phyloP scores from a whole-genome alignment of 2,797 vertebrate genomes.

The Oryzias dopingdopingensis region DNA sequence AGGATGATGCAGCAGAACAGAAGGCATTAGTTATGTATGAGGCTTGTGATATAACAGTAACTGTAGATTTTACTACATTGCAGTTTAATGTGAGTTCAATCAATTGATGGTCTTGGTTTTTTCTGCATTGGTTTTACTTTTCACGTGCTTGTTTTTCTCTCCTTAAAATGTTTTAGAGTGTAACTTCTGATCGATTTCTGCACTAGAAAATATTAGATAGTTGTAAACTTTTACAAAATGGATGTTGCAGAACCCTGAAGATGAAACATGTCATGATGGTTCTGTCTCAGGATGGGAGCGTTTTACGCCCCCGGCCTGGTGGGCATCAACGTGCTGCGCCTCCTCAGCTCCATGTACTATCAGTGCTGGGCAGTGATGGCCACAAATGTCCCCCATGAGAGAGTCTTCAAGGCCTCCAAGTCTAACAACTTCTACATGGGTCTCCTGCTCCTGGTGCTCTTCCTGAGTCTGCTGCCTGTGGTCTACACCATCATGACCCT shows the following conservation, averaged over 20 bases:
- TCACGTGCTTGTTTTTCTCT: too few relatives aligned
- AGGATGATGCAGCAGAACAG: background rate
- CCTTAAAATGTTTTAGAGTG: too few relatives aligned
- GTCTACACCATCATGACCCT: slow-evolving; percentile 97
- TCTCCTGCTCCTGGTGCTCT: slow-evolving; percentile 92
- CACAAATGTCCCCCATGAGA: slow-evolving; percentile 93
- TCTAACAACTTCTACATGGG: slow-evolving; percentile 99
- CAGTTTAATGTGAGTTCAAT: too few relatives aligned
- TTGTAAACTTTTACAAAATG: too few relatives aligned
- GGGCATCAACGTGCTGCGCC: slow-evolving; percentile 93
- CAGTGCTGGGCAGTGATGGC: slow-evolving; percentile 99
- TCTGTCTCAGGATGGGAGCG: slow-evolving; percentile 89
- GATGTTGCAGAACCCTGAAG: too few relatives aligned
- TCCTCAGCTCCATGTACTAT: slow-evolving; percentile 98
- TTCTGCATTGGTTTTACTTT: too few relatives aligned
- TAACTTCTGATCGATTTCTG: too few relatives aligned
- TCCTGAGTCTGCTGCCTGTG: slow-evolving; percentile 94
- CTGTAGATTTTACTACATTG: too few relatives aligned
- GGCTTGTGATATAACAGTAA: too few relatives aligned
- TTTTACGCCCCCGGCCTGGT: slow-evolving; percentile 96
- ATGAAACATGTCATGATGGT: background rate
- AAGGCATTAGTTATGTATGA: too few relatives aligned
- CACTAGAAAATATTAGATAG: too few relatives aligned
- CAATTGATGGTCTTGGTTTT: too few relatives aligned
- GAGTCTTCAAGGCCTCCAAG: slow-evolving; percentile 97